A percentile compares a stretch with the other conserved stretches of the same genome.
phyloP scores from a whole-genome alignment of 2,113 vertebrate genomes.

The Rhombomys opimus region DNA sequence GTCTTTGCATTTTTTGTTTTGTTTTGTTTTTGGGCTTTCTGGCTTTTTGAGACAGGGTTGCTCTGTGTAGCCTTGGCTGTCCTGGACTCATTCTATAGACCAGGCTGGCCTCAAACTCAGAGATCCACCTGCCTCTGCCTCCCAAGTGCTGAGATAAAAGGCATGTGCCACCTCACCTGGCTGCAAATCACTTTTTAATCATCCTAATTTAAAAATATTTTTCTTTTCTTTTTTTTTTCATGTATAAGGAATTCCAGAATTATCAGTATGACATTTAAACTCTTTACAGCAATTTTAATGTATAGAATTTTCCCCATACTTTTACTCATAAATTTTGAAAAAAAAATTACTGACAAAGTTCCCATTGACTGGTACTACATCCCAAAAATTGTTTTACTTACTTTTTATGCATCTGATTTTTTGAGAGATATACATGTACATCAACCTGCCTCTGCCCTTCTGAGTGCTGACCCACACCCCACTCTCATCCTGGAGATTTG shows the following conservation, averaged over 20 bases:
- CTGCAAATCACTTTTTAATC: neutral
- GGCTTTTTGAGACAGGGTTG: too few species aligned
- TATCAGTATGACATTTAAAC: neutral
- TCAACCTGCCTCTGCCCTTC: neutral
- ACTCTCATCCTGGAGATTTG: neutral
- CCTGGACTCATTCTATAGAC: too few species aligned
- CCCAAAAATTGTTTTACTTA: neutral
- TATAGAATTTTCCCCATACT: neutral
- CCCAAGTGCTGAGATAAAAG: too few species aligned
- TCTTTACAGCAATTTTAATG: neutral
- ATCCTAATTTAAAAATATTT: neutral
- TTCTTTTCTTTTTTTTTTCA: neutral
- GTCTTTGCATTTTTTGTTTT: too few species aligned
- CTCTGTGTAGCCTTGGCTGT: too few species aligned
- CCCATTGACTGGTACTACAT: neutral
- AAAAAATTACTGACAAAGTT: neutral
- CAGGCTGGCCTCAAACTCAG: too few species aligned
- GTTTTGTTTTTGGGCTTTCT: too few species aligned
- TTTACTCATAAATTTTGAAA: neutral
- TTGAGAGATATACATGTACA: neutral
- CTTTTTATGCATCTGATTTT: neutral
- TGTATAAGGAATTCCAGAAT: neutral
- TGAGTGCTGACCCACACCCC: neutral
- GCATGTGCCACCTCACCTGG: too few species aligned
- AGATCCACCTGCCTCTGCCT: too few species aligned